phyloP scores from a whole-genome alignment of 1,140 invertebrate species.

The Leptopilina boulardi region DNA sequence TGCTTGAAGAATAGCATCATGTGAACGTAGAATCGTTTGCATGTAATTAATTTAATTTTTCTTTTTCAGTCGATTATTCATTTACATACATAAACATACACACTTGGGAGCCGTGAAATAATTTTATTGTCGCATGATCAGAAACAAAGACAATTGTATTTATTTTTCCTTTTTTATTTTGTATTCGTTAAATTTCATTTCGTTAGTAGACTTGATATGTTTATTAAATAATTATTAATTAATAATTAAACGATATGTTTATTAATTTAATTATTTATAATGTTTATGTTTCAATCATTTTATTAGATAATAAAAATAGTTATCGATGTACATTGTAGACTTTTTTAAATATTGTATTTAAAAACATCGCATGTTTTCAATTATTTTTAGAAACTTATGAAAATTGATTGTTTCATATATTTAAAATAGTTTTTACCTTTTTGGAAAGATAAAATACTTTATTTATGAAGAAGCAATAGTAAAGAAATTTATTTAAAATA shows the following conservation, averaged over 20 bases:
- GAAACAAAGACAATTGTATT: background rate
- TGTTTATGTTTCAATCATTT: too few relatives aligned
- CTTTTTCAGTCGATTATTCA: background rate
- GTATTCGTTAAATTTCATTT: background rate
- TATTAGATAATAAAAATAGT: too few relatives aligned
- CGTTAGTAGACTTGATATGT: background rate
- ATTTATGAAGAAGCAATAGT: too few relatives aligned
- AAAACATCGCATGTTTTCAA: conserved; percentile 14
- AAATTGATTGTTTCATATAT: background rate
- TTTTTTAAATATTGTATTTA: too few relatives aligned
- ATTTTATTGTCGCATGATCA: conserved; percentile 20
- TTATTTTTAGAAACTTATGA: background rate
- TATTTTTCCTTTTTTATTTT: background rate
- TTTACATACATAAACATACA: background rate
- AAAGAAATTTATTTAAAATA: too few relatives aligned
- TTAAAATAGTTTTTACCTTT: background rate
- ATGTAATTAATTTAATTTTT: conserved; percentile 28
- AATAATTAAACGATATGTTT: too few relatives aligned
- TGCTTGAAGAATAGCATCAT: conserved; percentile 23
- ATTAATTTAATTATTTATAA: too few relatives aligned
- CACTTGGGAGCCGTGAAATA: conserved; percentile 8
- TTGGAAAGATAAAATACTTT: too few relatives aligned
- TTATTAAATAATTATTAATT: too few relatives aligned
- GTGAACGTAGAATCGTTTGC: conserved; percentile 17
- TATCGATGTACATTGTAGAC: too few relatives aligned